Evolutionary conservation across 2,113 vertebrate species (phyloP), one percentile per base, ranked within the genome.

Genomic region (Xyrauchen texanus): DNA sequence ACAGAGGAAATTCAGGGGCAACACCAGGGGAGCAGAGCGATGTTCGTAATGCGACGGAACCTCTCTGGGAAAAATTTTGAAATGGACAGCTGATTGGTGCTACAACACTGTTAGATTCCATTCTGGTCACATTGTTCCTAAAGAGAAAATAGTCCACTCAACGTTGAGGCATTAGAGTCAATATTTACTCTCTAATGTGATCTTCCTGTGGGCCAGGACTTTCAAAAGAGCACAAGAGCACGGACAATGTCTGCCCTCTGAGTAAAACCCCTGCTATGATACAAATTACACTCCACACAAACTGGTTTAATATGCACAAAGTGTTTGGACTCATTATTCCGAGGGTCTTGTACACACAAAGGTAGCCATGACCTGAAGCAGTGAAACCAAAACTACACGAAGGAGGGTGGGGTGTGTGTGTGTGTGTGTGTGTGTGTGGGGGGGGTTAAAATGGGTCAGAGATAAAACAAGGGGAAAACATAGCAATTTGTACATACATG

Each of bases 241-340:
- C 78, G 77, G 78, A 83, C 70, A 79, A 45, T 15, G n/a, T 81
- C 21, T 34, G 21, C 21, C 21, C 21, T 34, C 21, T 3, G 3
- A 34, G 21, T 34, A 80, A 83, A 83, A 64, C 76, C 76, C 82
- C 70, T 66, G 66, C 67, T 71, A 65, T 81, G 76, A 86, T 85
- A 83, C 86, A 87, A 90, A 90, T 91, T 86, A 85, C 80, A 83
- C 74, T 79, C 79, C 81, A 74, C 84, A 79, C 75, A 63, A 82
- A 86, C 76, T 69, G 85, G 77, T 63, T 61, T 64, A 47, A 72
- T 80, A 77, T 82, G 62, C 74, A 74, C 65, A 74, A 75, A 77
- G 76, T 84, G 76, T 78, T 81, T 76, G 9, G 13, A 80, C 77
- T 87, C 81, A 86, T 89, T 88, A 86, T 82, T 51, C 62, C 62